These are phyloP conservation scores for Orestias chungarensis DNA, from an alignment of 2,797 vertebrate species.

Conservation along the genomic window DNA sequence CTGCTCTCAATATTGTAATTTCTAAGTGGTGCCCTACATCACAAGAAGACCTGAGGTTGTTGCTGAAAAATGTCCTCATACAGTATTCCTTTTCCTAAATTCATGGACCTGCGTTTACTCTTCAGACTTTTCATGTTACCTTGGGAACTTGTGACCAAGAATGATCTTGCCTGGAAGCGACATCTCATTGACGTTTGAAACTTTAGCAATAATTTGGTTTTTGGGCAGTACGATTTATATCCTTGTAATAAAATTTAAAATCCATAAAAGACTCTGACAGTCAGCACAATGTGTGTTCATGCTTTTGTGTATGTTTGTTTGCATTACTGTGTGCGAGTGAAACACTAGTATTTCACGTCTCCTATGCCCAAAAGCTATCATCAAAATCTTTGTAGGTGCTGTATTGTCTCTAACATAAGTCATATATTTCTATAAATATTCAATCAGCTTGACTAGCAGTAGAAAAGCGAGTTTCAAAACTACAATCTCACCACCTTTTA, in stretches of 20 bases:
- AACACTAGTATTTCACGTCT: slow-evolving; percentile 60
- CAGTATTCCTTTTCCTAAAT: slow-evolving; percentile 38
- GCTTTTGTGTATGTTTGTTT: slow-evolving; percentile 41
- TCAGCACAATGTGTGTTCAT: slow-evolving; percentile 41
- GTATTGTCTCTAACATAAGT: slow-evolving; percentile 72
- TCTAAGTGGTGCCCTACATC: slow-evolving; percentile 52
- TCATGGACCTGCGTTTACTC: slow-evolving; percentile 18
- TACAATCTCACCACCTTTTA: slow-evolving; percentile 64
- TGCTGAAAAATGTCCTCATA: slow-evolving; percentile 56
- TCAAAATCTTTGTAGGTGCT: slow-evolving; percentile 61
- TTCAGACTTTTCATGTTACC: slow-evolving; percentile 57
- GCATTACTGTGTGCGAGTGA: slow-evolving; percentile 38
- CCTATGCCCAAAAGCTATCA: slow-evolving; percentile 68
- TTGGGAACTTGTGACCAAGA: slow-evolving; percentile 56
- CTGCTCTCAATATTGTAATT: slow-evolving; percentile 46
- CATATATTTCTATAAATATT: slow-evolving; percentile 79
- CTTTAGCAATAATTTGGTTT: slow-evolving; percentile 56
- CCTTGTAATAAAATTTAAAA: slow-evolving; percentile 62
- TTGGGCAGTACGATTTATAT: slow-evolving; percentile 61
- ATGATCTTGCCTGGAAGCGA: slow-evolving; percentile 64
- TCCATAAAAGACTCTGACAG: slow-evolving; percentile 50
- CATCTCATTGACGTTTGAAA: slow-evolving; percentile 53
- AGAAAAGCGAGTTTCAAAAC: slow-evolving; percentile 64
- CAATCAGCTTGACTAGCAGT: slow-evolving; percentile 71
- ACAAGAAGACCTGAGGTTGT: slow-evolving; percentile 39